Base-by-base conservation (phyloP, 1,140 invertebrate genomes). In the Listronotus oregonensis region DNA sequence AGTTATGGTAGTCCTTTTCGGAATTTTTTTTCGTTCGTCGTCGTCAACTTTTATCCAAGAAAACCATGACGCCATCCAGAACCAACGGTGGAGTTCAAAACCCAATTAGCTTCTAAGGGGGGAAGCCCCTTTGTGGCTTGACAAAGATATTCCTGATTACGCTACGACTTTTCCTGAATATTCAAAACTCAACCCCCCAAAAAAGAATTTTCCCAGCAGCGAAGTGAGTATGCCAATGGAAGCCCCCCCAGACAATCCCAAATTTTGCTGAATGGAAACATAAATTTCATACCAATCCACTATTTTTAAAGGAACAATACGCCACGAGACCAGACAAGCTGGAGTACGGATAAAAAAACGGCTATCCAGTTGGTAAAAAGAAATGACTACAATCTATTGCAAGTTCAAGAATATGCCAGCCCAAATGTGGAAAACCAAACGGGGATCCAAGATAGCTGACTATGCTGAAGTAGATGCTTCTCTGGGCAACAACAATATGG, bases 1-100 rank as follows among this genome's bases (percentile, higher is more conserved):
- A 70, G 83, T 91, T 18, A 87, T 91, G 80, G 81, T 90, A 21
- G 84, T 90, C 55, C 81, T 91, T 50, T 89, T 92, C 77, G 84
- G 85, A 63, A 34, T 87, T 87, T 75, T 81, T 87, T 66, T 83
- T 87, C 44, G 80, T 89, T 3, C 77, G 86, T 47, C 78, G 85
- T 70, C 78, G 85, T 57, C 86, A 87, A 57, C 79, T 87, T 70
- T 81, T 86, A 15, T 78, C 83, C 0, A 87, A 87, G 75, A 86
- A 87, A 72, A 81, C 82, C 46, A 75, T 80, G 69, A 70, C 75
- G 66, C 79, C 80, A 42, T 79, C 79, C 15, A 69, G 81, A 37
- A 79, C 79, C 6, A 82, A 81, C 61, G 81, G 80, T 8, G 80
- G 75, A 7, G 80, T 83, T 83, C 5, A 76, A 73, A 3, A 82